Percentiles rank a stretch among this genome's conserved stretches.
These are phyloP conservation scores for Onychomys torridus DNA, from an alignment of 2,797 vertebrate species.

Conservation along the genomic window DNA sequence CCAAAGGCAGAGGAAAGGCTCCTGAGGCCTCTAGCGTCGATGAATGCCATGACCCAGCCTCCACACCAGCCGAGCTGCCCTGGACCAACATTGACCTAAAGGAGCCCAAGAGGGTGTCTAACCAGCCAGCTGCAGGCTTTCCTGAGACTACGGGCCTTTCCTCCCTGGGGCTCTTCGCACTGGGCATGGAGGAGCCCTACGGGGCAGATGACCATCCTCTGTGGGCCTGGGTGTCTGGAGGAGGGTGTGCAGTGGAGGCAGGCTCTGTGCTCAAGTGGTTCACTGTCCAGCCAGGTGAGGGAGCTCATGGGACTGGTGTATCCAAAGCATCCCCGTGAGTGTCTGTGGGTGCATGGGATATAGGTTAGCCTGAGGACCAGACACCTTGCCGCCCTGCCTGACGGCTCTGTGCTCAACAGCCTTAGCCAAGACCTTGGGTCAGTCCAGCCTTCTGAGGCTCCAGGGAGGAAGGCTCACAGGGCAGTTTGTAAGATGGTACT, in stretches of 20 bases:
- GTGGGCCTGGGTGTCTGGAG: slow-evolving; percentile 97
- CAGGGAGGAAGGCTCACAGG: not conserved
- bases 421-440: not conserved
- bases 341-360: rapidly evolving
- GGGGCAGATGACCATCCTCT: slow-evolving; percentile 91
- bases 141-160: slow-evolving; percentile 91
- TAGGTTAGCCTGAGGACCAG: no score
- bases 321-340: rapidly evolving
- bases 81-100: slow-evolving; percentile 98
- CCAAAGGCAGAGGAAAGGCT: not conserved
- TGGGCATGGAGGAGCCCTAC: slow-evolving; percentile 91
- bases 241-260: slow-evolving; percentile 93
- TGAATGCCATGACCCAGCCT: slow-evolving; percentile 59
- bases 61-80: slow-evolving; percentile 87
- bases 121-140: slow-evolving; percentile 77
- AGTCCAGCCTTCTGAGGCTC: rapidly evolving
- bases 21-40: not conserved
- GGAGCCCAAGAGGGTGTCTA: slow-evolving; percentile 88
- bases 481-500: not conserved
- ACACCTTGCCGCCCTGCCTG: not conserved
- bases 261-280: slow-evolving; percentile 94
- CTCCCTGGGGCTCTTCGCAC: slow-evolving; percentile 90
- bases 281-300: slow-evolving; percentile 89
- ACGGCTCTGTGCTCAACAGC: not conserved
- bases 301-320: rapidly evolving